phyloP scores from a whole-genome alignment of 2,888 invertebrate genomes.

The Crioceris asparagi region DNA sequence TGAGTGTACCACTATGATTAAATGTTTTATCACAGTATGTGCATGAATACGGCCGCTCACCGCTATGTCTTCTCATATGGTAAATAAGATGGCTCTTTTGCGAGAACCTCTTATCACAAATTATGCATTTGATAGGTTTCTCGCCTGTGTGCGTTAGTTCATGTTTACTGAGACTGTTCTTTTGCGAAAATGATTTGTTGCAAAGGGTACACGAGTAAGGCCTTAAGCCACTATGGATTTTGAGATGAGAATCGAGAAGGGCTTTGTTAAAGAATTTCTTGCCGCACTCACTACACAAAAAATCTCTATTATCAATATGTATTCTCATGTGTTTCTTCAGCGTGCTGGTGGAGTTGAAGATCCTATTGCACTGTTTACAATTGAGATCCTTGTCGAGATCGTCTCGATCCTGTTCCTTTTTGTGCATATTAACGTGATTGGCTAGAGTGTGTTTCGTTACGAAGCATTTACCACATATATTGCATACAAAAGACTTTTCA shows the following conservation, averaged over 20 bases:
- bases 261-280: conserved; percentile 12
- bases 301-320: conserved; percentile 11
- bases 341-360: conserved; percentile 7
- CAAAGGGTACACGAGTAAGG: conserved; percentile 14
- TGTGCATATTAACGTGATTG: conserved; percentile 15
- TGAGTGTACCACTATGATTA: conserved; percentile 11
- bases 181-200: conserved; percentile 12
- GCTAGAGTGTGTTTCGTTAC: conserved; percentile 22
- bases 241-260: conserved; percentile 12
- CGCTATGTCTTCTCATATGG: conserved; percentile 16
- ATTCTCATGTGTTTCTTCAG: conserved; percentile 13
- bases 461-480: conserved; percentile 28
- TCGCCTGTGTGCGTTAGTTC: conserved; percentile 14
- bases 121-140: conserved; percentile 13
- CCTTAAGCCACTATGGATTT: conserved; percentile 14
- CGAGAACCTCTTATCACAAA: conserved; percentile 15
- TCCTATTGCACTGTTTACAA: conserved; percentile 9
- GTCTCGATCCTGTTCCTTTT: conserved; percentile 10
- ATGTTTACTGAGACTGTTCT: conserved; percentile 11
- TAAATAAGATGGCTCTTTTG: conserved; percentile 16
- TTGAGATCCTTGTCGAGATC: conserved; percentile 6
- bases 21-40: conserved; percentile 6
- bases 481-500: conserved; percentile 18
- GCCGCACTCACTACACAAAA: conserved; percentile 16
- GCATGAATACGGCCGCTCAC: conserved; percentile 2